phyloP scores from a whole-genome alignment of 35 echinoderm and acorn worm genomes.

The Lytechinus variegatus region DNA sequence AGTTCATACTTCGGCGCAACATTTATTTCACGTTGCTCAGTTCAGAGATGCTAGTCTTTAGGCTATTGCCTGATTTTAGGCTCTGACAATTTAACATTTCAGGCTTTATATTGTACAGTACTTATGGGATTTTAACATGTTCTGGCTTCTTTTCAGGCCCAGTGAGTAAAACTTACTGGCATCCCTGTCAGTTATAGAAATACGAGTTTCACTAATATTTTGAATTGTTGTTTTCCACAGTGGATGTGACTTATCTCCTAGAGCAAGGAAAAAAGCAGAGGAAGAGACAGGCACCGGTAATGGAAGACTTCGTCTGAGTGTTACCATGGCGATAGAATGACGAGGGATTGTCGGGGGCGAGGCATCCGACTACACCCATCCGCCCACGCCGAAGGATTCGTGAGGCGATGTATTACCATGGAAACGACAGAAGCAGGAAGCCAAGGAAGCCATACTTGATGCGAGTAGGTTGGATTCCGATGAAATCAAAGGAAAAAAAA shows the following conservation, averaged over 20 bases:
- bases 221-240: slow-evolving; percentile 31
- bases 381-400: background rate
- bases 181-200: too few species aligned
- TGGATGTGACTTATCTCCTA: slow-evolving; percentile 84
- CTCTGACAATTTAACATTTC: too few species aligned
- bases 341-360: background rate
- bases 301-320: slow-evolving; percentile 83
- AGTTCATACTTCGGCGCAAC: too few species aligned
- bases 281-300: slow-evolving; percentile 70
- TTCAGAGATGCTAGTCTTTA: too few species aligned
- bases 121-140: too few species aligned
- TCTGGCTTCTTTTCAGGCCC: too few species aligned
- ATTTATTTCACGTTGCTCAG: too few species aligned
- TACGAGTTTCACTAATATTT: too few species aligned
- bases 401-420: background rate
- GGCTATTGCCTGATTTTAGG: too few species aligned
- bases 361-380: background rate
- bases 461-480: background rate
- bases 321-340: background rate
- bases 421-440: background rate
- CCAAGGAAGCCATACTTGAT: background rate
- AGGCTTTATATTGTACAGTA: too few species aligned
- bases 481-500: background rate
- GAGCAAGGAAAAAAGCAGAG: slow-evolving; percentile 84
- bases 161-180: too few species aligned